These are phyloP conservation scores for Ochlodes sylvanus DNA, from an alignment of 2,888 invertebrate species.

Conservation along the genomic window DNA sequence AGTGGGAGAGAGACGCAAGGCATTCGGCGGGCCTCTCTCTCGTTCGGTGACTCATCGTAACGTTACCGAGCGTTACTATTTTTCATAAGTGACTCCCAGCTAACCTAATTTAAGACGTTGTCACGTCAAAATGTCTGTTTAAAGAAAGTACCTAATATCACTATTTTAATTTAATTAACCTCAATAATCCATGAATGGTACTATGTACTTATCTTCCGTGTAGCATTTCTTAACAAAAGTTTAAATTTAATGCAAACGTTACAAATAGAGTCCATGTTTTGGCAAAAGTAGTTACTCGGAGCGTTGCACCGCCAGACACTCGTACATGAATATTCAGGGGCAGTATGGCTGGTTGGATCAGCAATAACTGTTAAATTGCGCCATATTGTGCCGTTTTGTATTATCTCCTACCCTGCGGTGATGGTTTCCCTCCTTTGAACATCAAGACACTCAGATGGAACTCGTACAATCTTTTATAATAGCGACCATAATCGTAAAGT, in stretches of 20 bases:
- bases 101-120: too few species aligned
- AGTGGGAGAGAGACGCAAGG: too few species aligned
- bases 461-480: constrained; percentile 28
- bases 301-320: constrained; percentile 57
- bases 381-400: constrained; percentile 59
- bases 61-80: too few species aligned
- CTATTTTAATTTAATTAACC: too few species aligned
- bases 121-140: too few species aligned
- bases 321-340: constrained; percentile 77
- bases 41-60: too few species aligned
- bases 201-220: not conserved
- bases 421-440: constrained; percentile 19
- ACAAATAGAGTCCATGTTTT: constrained; percentile 49
- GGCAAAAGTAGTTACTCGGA: constrained; percentile 50
- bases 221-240: constrained; percentile 24
- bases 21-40: too few species aligned
- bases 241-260: constrained; percentile 45
- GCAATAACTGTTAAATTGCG: constrained; percentile 78
- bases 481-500: constrained; percentile 18
- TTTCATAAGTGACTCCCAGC: too few species aligned
- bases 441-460: constrained; percentile 19
- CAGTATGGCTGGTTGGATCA: constrained; percentile 59
- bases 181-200: too few species aligned
- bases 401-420: constrained; percentile 49
- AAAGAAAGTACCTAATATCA: too few species aligned